These are phyloP conservation scores for Ridgeia piscesae DNA, from an alignment of 1,140 invertebrate genomes.

Conservation along the genomic window DNA sequence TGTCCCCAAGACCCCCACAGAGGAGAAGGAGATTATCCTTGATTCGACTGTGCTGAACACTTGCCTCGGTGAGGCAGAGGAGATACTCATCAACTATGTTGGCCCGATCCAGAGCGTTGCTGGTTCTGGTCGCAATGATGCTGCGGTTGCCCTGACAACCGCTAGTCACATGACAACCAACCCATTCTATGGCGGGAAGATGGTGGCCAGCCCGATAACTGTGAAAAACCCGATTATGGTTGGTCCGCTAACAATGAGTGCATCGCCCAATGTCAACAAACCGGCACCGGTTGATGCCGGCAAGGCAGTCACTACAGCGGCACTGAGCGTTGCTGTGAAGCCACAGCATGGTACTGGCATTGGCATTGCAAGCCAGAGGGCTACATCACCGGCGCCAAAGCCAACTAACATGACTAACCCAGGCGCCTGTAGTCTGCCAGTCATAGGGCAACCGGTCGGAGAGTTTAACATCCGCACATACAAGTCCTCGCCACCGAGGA, in stretches of 20 bases:
- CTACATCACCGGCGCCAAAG: background rate
- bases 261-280: background rate
- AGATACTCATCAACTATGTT: background rate
- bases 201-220: background rate
- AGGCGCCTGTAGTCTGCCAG: background rate
- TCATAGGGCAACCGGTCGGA: background rate
- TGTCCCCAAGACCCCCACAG: background rate
- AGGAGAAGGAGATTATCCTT: background rate
- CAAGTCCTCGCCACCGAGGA: background rate
- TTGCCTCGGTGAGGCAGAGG: background rate
- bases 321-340: background rate
- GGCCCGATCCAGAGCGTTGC: background rate
- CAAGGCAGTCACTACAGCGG: background rate
- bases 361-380: background rate
- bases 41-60: background rate
- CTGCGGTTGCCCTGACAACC: background rate
- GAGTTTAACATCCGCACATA: background rate
- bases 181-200: background rate
- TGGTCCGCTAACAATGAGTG: background rate
- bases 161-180: background rate
- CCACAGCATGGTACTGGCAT: background rate
- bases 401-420: background rate
- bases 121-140: background rate
- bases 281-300: background rate
- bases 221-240: background rate